Conservation (phyloP, 2,113 vertebrate species). For the Ammodytes marinus region DNA sequence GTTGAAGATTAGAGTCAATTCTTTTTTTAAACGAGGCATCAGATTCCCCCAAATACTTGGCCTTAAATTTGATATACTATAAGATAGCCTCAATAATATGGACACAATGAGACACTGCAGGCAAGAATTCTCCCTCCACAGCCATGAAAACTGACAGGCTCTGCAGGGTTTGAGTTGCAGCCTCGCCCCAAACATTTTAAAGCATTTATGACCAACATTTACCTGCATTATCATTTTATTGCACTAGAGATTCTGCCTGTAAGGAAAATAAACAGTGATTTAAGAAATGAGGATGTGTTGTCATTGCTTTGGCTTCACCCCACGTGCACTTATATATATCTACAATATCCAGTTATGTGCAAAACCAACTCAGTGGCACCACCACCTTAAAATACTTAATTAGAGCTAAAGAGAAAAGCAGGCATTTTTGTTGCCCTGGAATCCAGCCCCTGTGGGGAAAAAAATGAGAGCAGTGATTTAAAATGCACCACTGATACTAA, state of each 20-base stretch:
- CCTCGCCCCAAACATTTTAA: neutral
- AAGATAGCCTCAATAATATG: neutral
- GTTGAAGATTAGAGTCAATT: neutral
- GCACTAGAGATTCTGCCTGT: neutral
- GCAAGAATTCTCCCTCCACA: neutral
- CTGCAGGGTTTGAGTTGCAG: neutral
- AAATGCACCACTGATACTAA: slow-evolving; percentile 49
- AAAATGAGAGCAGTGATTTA: slow-evolving; percentile 36
- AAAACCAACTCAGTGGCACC: neutral
- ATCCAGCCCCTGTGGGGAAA: neutral
- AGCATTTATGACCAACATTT: neutral
- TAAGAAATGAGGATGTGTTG: neutral
- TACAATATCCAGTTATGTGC: slow-evolving; percentile 9
- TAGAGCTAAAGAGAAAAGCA: slow-evolving; percentile 25
- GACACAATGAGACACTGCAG: neutral
- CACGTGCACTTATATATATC: neutral
- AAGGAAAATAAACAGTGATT: neutral
- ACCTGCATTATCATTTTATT: neutral
- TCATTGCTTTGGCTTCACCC: neutral
- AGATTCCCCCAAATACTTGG: neutral
- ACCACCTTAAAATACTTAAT: neutral
- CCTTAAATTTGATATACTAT: neutral
- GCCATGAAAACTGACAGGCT: neutral
- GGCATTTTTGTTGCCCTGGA: slow-evolving; percentile 17
- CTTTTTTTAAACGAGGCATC: neutral